Conservation (phyloP, 2,113 vertebrate species). For the Carettochelys insculpta region DNA sequence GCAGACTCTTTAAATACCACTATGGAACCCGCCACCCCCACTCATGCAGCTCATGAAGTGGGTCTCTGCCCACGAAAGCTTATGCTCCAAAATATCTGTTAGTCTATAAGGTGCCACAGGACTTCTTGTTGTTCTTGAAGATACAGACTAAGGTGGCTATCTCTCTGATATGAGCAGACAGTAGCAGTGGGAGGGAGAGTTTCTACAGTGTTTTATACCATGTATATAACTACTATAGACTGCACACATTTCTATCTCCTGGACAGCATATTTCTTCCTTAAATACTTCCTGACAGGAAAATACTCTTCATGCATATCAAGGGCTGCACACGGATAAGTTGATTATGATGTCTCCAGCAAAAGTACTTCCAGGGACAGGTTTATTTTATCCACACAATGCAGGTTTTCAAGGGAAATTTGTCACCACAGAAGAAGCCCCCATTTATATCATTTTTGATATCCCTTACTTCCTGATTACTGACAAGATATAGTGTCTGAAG, state of each 20-base stretch:
- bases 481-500: constrained; percentile 7
- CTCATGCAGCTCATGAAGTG: too few species aligned
- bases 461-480: neutral
- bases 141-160: too few species aligned
- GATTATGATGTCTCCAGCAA: neutral
- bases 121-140: too few species aligned
- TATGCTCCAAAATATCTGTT: too few species aligned
- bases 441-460: neutral
- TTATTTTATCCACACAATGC: neutral
- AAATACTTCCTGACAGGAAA: neutral
- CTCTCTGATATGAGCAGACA: neutral
- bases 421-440: neutral
- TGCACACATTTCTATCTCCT: neutral
- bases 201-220: neutral
- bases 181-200: neutral
- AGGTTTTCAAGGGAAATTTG: constrained; percentile 7
- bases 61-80: too few species aligned
- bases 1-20: too few species aligned
- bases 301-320: neutral
- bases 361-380: neutral
- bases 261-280: neutral
- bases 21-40: too few species aligned
- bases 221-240: neutral
- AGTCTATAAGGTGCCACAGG: too few species aligned
- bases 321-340: neutral